phyloP scores from a whole-genome alignment of 2,888 invertebrate species.

The Morpho achilles region DNA sequence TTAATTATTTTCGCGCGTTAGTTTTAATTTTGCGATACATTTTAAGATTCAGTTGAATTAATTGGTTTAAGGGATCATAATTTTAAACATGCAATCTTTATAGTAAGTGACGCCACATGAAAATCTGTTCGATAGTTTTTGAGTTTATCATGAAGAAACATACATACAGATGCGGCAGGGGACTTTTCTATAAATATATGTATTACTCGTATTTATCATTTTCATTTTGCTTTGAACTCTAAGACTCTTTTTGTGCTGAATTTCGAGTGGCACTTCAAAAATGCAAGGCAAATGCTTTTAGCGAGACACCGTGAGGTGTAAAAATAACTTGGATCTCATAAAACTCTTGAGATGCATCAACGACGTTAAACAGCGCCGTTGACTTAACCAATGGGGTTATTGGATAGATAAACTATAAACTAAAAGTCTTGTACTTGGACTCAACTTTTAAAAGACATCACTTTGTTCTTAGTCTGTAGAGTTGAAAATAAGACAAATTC shows the following conservation, averaged over 20 bases:
- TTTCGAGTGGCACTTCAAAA: constrained; percentile 69
- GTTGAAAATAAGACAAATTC: constrained; percentile 16
- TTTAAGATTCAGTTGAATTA: no score
- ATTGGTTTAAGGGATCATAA: no score
- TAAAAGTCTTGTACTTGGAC: constrained; percentile 15
- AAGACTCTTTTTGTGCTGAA: constrained; percentile 36
- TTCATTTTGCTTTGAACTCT: no score
- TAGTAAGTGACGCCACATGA: no score
- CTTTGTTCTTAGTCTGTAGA: constrained; percentile 10
- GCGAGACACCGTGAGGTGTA: constrained; percentile 47
- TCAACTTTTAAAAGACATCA: constrained; percentile 19
- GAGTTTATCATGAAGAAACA: not conserved
- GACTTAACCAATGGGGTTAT: constrained; percentile 57
- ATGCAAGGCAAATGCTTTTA: constrained; percentile 73
- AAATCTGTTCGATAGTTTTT: no score
- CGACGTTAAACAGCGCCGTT: constrained; percentile 52
- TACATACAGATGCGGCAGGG: no score
- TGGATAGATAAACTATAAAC: constrained; percentile 49
- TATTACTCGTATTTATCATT: no score
- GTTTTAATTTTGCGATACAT: no score
- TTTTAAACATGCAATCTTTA: no score
- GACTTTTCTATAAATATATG: not conserved
- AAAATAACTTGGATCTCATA: constrained; percentile 62
- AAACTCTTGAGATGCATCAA: constrained; percentile 42
- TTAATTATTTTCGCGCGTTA: no score